phyloP scores from a whole-genome alignment of 1,140 invertebrate species.

The Procambarus virginalis region DNA sequence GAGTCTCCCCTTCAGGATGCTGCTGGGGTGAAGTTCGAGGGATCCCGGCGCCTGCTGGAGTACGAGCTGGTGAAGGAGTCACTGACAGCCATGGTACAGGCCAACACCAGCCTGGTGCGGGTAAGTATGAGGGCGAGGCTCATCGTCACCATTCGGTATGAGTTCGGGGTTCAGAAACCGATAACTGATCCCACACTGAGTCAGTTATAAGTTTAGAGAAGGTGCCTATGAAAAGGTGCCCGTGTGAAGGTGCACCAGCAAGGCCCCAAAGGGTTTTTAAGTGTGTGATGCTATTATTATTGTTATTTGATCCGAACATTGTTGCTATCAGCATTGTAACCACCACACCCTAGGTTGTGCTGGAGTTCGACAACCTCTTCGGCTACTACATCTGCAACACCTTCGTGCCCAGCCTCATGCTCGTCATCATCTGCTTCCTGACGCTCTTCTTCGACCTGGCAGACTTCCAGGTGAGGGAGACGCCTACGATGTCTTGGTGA shows the following conservation, averaged over 20 bases:
- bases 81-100: too few species aligned
- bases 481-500: too few species aligned
- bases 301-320: not conserved
- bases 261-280: too few species aligned
- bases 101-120: too few species aligned
- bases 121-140: too few species aligned
- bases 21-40: conserved; percentile 22
- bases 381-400: conserved; percentile 60
- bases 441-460: conserved; percentile 46
- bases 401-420: conserved; percentile 48
- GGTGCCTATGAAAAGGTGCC: too few species aligned
- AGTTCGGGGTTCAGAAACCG: too few species aligned
- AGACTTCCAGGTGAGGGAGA: conserved; percentile 38
- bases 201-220: too few species aligned
- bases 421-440: conserved; percentile 43
- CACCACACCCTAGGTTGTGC: not conserved
- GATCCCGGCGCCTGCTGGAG: conserved; percentile 45
- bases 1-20: not conserved
- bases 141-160: too few species aligned
- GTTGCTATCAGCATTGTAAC: not conserved
- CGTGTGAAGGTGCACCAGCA: too few species aligned
- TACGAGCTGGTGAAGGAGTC: conserved; percentile 38
- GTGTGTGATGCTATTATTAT: too few species aligned
- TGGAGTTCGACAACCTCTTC: conserved; percentile 49
- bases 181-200: too few species aligned